phyloP scores from a whole-genome alignment of 35 echinoderm and acorn worm genomes.

The Lytechinus variegatus region DNA sequence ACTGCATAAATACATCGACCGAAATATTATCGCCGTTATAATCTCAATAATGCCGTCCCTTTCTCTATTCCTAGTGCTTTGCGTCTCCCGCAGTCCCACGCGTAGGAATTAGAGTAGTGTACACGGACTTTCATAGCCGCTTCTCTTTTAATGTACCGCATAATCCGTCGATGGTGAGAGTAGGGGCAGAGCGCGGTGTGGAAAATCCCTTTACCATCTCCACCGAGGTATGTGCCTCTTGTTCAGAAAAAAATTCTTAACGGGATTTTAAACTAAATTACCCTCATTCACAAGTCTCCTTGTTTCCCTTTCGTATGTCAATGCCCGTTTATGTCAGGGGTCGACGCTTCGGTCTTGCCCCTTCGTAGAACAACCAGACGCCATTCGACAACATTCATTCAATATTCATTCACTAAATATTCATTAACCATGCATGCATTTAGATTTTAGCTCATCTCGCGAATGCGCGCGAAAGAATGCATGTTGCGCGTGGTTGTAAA shows the following conservation, averaged over 20 bases:
- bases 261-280: slow-evolving; percentile 58
- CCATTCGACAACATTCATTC: background rate
- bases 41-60: slow-evolving; percentile 5
- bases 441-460: background rate
- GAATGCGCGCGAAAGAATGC: background rate
- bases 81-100: slow-evolving; percentile 25
- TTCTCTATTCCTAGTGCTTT: background rate
- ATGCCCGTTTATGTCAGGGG: slow-evolving; percentile 41
- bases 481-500: background rate
- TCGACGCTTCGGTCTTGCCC: background rate
- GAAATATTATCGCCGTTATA: slow-evolving; percentile 49
- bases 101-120: slow-evolving; percentile 39
- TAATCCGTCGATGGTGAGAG: background rate
- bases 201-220: slow-evolving; percentile 40
- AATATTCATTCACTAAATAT: background rate
- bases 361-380: background rate
- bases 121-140: background rate
- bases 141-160: slow-evolving; percentile 12
- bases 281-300: slow-evolving; percentile 39
- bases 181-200: background rate
- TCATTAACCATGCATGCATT: background rate
- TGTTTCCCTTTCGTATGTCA: slow-evolving; percentile 37
- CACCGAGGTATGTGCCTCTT: slow-evolving; percentile 21
- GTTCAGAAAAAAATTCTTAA: slow-evolving; percentile 9
- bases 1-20: slow-evolving; percentile 16